Evolutionary conservation across 2,113 vertebrate species (phyloP).

Genomic region (Poicephalus meyeri): DNA sequence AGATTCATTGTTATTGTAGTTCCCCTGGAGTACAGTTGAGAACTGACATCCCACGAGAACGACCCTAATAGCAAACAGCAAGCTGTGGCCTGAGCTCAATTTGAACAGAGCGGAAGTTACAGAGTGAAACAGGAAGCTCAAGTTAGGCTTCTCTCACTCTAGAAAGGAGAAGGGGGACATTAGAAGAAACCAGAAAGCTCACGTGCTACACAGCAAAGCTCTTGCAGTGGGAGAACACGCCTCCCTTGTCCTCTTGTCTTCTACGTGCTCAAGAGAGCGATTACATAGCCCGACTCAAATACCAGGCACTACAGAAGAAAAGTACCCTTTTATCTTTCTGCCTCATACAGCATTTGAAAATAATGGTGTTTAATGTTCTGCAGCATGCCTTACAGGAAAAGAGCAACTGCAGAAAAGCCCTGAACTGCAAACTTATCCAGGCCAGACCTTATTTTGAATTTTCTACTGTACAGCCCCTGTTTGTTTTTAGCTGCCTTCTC

Average conservation of each 20-base stretch:
- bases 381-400: not conserved
- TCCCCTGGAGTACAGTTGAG: not conserved
- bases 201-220: not conserved
- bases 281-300: not conserved
- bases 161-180: not conserved
- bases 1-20: conserved; percentile 25
- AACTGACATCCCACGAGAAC: not conserved
- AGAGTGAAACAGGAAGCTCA: conserved; percentile 53
- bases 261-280: not conserved
- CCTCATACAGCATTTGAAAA: not conserved
- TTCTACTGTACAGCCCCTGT: not conserved
- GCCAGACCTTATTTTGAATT: not conserved
- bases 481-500: not conserved
- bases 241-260: not conserved
- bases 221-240: not conserved
- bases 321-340: not conserved
- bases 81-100: not conserved
- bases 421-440: not conserved
- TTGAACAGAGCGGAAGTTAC: conserved; percentile 39
- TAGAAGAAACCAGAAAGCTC: conserved; percentile 40
- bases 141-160: conserved; percentile 13
- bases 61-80: not conserved
- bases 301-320: not conserved
- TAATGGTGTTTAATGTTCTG: not conserved
- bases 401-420: not conserved